Evolutionary conservation across 2,797 vertebrate genomes (phyloP).

Genomic region (Nannoperca obscura): DNA sequence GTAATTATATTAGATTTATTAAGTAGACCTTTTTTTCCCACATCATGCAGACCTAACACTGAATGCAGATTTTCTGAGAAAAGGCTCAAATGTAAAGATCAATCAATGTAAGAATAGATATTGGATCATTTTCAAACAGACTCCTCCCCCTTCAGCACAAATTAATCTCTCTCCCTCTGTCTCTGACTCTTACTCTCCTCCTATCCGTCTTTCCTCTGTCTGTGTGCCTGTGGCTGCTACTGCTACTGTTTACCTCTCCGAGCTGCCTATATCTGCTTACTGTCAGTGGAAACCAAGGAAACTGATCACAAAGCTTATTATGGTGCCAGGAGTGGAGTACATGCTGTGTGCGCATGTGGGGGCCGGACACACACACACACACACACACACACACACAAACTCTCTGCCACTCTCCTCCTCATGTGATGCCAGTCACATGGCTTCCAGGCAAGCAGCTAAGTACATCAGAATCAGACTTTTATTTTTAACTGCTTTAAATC

Average conservation of each 20-base stretch:
- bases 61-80: background rate
- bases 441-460: conserved; percentile 85
- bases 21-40: background rate
- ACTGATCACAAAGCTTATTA: conserved; percentile 85
- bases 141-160: conserved; percentile 34
- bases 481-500: conserved; percentile 86
- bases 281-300: conserved; percentile 84
- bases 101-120: background rate
- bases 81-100: background rate
- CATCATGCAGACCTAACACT: background rate
- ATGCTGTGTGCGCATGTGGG: conserved; percentile 42
- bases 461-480: conserved; percentile 87
- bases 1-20: background rate
- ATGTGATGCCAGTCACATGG: conserved; percentile 88
- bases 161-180: conserved; percentile 36
- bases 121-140: background rate
- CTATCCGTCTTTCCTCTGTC: conserved; percentile 41
- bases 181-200: conserved; percentile 47
- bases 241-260: conserved; percentile 78
- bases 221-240: conserved; percentile 58
- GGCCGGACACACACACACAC: conserved; percentile 18
- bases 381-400: conserved; percentile 15
- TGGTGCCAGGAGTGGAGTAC: conserved; percentile 66
- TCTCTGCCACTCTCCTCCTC: conserved; percentile 62
- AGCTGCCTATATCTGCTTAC: conserved; percentile 81